Evolutionary conservation across 2,797 vertebrate species (phyloP).

Genomic region (Molossus alvarezi): DNA sequence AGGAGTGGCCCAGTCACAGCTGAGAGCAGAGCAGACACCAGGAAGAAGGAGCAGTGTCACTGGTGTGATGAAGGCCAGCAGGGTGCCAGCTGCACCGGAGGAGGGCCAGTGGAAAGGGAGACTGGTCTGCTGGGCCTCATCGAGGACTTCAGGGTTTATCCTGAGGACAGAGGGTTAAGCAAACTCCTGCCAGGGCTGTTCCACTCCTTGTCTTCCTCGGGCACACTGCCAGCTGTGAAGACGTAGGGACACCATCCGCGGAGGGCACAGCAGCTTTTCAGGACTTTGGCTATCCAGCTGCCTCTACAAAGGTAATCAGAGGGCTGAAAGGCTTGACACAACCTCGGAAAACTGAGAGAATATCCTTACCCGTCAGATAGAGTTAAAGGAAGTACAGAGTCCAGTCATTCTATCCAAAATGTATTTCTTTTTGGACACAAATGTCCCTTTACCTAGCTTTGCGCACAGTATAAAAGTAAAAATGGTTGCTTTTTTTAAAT

Average conservation of each 20-base stretch:
- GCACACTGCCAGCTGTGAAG: too few species aligned
- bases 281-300: background rate
- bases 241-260: background rate
- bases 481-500: background rate
- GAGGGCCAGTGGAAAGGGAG: fast-evolving
- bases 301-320: background rate
- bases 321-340: background rate
- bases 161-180: background rate
- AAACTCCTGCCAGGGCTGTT: background rate
- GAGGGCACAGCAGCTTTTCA: background rate
- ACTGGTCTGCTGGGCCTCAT: fast-evolving
- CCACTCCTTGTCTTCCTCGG: background rate
- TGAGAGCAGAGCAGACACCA: background rate
- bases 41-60: background rate
- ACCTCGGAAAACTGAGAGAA: background rate
- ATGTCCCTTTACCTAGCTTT: background rate
- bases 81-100: fast-evolving
- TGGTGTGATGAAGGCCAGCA: background rate
- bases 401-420: too few species aligned
- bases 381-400: background rate
- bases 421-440: background rate
- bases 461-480: background rate
- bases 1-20: fast-evolving
- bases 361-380: background rate
- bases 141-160: background rate